These are phyloP conservation scores for Dendrolimus punctatus DNA, from an alignment of 1,140 invertebrate genomes.

Conservation along the genomic window DNA sequence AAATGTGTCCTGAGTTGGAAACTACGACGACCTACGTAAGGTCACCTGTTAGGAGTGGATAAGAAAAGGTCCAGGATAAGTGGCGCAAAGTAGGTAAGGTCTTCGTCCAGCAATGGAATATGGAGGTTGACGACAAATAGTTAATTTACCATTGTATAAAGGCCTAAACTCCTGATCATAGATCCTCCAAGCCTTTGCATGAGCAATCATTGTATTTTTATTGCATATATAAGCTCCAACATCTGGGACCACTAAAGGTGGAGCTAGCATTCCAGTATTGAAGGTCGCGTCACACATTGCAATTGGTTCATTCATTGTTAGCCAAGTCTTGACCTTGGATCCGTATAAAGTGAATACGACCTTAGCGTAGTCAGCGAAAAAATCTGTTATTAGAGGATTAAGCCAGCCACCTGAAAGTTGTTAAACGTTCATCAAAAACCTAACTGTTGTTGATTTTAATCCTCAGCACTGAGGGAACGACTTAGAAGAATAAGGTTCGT, in stretches of 20 bases:
- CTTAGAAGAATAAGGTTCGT: no score
- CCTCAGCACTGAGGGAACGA: no score
- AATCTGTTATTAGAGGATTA: conserved; percentile 58
- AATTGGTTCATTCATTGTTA: conserved; percentile 37
- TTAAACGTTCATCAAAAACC: not conserved
- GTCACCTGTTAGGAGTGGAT: no score
- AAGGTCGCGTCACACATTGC: conserved; percentile 48
- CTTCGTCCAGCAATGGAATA: conserved; percentile 8
- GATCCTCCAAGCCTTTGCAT: conserved; percentile 20
- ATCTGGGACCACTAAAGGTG: conserved; percentile 49
- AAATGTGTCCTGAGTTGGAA: no score
- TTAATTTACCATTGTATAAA: conserved; percentile 26
- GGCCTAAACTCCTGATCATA: conserved; percentile 15
- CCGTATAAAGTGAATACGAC: conserved; percentile 47
- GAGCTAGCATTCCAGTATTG: conserved; percentile 49
- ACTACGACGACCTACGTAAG: no score
- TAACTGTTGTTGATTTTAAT: no score
- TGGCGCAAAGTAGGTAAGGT: no score
- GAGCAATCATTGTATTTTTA: conserved; percentile 14
- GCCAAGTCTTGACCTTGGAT: conserved; percentile 54
- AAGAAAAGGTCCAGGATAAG: no score
- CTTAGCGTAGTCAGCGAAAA: conserved; percentile 50
- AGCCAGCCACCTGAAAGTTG: conserved; percentile 70
- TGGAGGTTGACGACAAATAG: not conserved
- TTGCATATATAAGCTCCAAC: conserved; percentile 15